Conservation (phyloP, 2,888 invertebrate genomes). For the Panopea generosa region DNA sequence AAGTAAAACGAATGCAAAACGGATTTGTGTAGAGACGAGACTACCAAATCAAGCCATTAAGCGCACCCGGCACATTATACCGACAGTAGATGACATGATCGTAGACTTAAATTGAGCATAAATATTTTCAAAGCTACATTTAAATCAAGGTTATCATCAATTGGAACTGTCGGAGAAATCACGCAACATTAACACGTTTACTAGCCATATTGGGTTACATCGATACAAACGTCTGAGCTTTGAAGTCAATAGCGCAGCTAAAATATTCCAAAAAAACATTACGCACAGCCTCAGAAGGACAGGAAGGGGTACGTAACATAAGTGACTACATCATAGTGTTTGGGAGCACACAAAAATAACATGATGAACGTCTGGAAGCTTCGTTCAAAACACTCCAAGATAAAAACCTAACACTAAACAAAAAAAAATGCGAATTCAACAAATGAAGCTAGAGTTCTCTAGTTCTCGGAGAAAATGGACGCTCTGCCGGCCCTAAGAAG, state of each 20-base stretch:
- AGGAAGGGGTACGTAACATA: conserved; percentile 80
- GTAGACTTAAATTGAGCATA: conserved; percentile 57
- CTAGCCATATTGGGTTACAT: conserved; percentile 48
- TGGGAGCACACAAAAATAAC: conserved; percentile 73
- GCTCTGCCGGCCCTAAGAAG: conserved; percentile 59
- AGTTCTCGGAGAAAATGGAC: conserved; percentile 39
- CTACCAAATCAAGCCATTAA: conserved; percentile 26
- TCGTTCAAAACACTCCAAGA: conserved; percentile 61
- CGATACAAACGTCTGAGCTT: conserved; percentile 35
- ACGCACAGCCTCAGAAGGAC: conserved; percentile 77
- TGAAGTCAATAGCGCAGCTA: conserved; percentile 17
- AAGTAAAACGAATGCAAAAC: neutral
- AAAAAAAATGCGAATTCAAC: conserved; percentile 75
- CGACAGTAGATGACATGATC: conserved; percentile 61
- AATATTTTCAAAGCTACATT: conserved; percentile 57
- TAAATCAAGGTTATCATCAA: conserved; percentile 63
- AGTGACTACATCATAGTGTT: conserved; percentile 84
- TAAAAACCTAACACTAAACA: conserved; percentile 65
- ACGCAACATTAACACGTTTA: conserved; percentile 61
- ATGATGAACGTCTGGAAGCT: conserved; percentile 72
- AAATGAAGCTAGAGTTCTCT: conserved; percentile 49
- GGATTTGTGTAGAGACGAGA: conserved; percentile 5
- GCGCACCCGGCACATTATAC: conserved; percentile 46
- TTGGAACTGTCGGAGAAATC: conserved; percentile 54
- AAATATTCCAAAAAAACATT: conserved; percentile 72